Evolutionary conservation across 2,797 vertebrate genomes (phyloP).

Genomic region (Pangasius larnaudii): DNA sequence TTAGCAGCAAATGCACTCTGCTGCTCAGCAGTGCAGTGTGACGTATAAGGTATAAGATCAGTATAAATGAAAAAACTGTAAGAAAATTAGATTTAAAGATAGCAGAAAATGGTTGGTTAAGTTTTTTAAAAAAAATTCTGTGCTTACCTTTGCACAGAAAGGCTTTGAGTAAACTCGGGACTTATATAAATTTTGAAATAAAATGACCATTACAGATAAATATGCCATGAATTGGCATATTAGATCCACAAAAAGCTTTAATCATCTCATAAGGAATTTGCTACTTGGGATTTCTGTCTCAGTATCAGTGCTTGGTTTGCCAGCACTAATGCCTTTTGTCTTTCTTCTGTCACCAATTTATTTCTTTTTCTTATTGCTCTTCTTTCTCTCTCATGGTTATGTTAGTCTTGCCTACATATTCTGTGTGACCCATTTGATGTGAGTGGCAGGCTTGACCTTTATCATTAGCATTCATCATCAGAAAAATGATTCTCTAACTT

Average conservation of each 20-base stretch:
- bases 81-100: neutral
- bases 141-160: neutral
- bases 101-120: neutral
- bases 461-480: neutral
- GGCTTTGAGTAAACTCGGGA: neutral
- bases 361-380: neutral
- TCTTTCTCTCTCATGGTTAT: neutral
- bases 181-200: neutral
- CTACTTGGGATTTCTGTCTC: neutral
- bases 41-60: neutral
- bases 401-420: neutral
- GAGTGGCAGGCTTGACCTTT: neutral
- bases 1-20: neutral
- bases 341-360: neutral
- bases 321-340: neutral
- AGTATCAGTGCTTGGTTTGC: neutral
- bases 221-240: neutral
- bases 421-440: neutral
- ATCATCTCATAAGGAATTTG: neutral
- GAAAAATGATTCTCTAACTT: neutral
- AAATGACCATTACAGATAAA: neutral
- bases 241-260: neutral
- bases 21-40: neutral
- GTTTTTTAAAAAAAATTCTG: neutral
- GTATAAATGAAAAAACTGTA: neutral